Base-by-base conservation (phyloP, 2,888 invertebrate species). In the Nomada ruficornis region DNA sequence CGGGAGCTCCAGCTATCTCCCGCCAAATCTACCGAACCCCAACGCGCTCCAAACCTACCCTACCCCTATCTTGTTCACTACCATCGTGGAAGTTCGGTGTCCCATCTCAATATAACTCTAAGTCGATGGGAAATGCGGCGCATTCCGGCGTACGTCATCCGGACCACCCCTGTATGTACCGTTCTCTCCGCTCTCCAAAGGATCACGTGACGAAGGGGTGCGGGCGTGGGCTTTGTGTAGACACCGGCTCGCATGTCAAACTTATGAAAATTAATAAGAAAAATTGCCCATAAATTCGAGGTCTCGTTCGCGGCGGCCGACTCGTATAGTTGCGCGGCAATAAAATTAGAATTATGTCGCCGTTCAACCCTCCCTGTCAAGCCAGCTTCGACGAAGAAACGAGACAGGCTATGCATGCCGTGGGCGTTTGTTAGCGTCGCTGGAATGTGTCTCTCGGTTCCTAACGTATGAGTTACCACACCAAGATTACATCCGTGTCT, bases 251-350 rank as follows among this genome's bases (percentile, higher is more conserved):
- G 89, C 92, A 91, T 91, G 93, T 93, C 93, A 93, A 93, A 93
- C 91, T 93, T 93, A 93, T 91, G 93, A 93, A 93, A 93, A 93
- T 93, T 93, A 93, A 93, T 92, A 93, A 93, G 93, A 93, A 93
- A 93, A 93, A 93, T 93, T 91, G 91, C 90, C 91, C 92, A 92
- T 93, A 93, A 93, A 93, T 93, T 92, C 88, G 86, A 85, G 62
- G 77, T 84, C 87, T 88, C 78, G 89, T 86, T 81, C 87, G 83
- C 55, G 65, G 73, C 23, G 65, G 59, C 76, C 74, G 84, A 77
- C 79, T n/a, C 90, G 90, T 89, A 87, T 86, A 90, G 86, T 80
- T 90, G 84, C 79, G 65, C 81, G 90, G 91, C 90, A 93, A 93
- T 93, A 93, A 93, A 93, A 93, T 93, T 92, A 92, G 91, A 93